Evolutionary conservation across 2,113 vertebrate genomes (phyloP).

Genomic region (Thryonomys swinderianus): DNA sequence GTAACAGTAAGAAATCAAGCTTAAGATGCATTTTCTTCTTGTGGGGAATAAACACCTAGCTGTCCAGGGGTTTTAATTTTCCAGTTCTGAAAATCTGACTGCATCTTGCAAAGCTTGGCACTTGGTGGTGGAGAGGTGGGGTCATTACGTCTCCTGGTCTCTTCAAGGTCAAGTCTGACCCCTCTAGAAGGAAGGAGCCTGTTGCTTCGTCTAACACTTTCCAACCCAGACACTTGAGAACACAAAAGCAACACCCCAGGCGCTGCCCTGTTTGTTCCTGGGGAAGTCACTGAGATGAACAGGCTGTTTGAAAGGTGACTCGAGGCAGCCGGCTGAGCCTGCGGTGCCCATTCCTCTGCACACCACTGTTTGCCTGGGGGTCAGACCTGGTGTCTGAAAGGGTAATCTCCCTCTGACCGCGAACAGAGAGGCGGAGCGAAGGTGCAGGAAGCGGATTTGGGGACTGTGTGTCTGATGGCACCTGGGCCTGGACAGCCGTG

Average conservation of each 20-base stretch:
- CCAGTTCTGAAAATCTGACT: not conserved
- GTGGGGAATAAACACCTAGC: not conserved
- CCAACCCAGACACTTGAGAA: not conserved
- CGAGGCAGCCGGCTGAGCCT: not conserved
- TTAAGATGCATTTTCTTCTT: conserved; percentile 21
- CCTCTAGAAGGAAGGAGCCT: not conserved
- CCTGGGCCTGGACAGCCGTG: too few relatives aligned
- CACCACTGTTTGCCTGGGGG: not conserved
- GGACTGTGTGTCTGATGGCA: too few relatives aligned
- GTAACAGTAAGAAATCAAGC: not conserved
- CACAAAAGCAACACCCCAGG: not conserved
- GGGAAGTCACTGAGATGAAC: conserved; percentile 1
- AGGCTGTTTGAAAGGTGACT: not conserved
- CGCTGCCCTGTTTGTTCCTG: not conserved
- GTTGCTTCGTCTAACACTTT: not conserved
- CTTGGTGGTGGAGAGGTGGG: not conserved
- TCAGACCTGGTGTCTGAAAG: not conserved
- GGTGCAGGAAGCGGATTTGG: not conserved
- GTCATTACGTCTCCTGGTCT: not conserved
- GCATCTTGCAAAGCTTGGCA: not conserved
- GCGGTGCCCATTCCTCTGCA: not conserved
- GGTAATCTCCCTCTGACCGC: not conserved
- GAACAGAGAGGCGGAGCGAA: not conserved
- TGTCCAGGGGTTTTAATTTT: not conserved
- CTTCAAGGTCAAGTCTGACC: not conserved